Conservation (phyloP, 1,140 invertebrate species). For the Cotesia chilonis region DNA sequence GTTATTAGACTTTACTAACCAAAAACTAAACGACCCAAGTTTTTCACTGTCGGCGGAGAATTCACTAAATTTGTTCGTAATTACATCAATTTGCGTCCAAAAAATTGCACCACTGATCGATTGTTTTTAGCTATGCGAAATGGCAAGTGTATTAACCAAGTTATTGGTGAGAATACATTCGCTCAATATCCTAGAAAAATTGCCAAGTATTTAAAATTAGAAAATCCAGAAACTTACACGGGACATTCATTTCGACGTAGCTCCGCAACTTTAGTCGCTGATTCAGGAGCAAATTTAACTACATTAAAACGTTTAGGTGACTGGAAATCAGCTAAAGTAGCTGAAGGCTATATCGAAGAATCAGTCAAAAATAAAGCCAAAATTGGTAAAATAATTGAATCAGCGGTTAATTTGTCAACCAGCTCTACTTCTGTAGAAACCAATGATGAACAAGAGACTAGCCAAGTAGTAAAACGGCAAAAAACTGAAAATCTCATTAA, state of each 20-base stretch:
- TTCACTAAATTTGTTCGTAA: conserved; percentile 32
- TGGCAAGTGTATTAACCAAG: conserved; percentile 48
- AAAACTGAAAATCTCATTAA: too few species aligned
- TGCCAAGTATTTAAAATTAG: conserved; percentile 17
- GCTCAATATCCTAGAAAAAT: conserved; percentile 34
- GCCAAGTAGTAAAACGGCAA: too few species aligned
- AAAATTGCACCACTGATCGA: conserved; percentile 10
- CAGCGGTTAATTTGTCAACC: too few species aligned
- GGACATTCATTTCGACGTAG: conserved; percentile 17
- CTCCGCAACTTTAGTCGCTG: conserved; percentile 26
- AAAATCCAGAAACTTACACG: conserved; percentile 17
- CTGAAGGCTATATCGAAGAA: conserved; percentile 26
- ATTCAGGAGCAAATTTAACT: conserved; percentile 21
- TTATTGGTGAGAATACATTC: conserved; percentile 22
- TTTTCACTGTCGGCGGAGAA: conserved; percentile 28
- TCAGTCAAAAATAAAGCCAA: conserved; percentile 17
- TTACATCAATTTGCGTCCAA: conserved; percentile 39
- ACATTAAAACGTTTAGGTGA: conserved; percentile 19
- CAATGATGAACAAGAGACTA: too few species aligned
- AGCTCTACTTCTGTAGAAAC: too few species aligned
- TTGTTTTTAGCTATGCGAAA: conserved; percentile 49
- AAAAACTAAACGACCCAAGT: conserved; percentile 29
- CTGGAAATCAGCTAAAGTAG: conserved; percentile 22
- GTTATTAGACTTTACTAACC: conserved; percentile 28
- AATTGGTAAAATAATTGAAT: neutral